Percentiles rank a stretch among this genome's conserved stretches.
Conservation (phyloP, 2,888 invertebrate species). For the Eupithecia dodoneata region DNA sequence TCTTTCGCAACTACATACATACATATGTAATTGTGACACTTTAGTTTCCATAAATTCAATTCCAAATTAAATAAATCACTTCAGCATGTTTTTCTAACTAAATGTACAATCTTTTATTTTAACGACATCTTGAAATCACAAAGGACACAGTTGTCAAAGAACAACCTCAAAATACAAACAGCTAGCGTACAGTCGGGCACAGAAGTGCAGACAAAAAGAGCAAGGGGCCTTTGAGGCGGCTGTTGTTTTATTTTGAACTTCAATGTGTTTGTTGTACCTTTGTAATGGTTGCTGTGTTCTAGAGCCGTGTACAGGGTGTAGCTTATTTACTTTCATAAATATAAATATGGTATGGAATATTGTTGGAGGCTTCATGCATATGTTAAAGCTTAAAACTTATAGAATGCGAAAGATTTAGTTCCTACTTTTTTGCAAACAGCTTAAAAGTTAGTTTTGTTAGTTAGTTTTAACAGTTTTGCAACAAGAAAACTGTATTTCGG, state of each 20-base stretch:
- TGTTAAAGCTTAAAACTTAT: not conserved
- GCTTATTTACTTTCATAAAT: not conserved
- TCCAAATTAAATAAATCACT: not conserved
- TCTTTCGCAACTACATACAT: not conserved
- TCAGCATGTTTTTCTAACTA: not conserved
- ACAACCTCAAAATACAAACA: constrained; percentile 33
- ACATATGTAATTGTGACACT: not conserved
- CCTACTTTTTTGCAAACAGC: no score
- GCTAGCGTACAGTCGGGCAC: constrained; percentile 41
- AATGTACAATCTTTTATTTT: constrained; percentile 20
- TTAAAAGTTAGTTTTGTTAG: no score
- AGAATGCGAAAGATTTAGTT: not conserved
- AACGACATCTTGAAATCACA: constrained; percentile 37
- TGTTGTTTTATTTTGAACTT: constrained; percentile 16
- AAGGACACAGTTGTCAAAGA: constrained; percentile 40
- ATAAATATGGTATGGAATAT: not conserved
- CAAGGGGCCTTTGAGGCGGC: constrained; percentile 34
- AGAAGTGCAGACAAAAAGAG: constrained; percentile 36
- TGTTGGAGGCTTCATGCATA: not conserved
- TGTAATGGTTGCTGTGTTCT: constrained; percentile 5
- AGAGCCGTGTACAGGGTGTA: not conserved
- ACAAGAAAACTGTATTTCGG: not conserved
- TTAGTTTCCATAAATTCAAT: not conserved
- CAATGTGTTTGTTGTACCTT: constrained; percentile 17
- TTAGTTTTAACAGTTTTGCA: no score